Percentiles rank a stretch among this genome's conserved stretches.
Evolutionary conservation across 2,797 vertebrate species (phyloP).

Genomic region (Clarias pachynema): DNA sequence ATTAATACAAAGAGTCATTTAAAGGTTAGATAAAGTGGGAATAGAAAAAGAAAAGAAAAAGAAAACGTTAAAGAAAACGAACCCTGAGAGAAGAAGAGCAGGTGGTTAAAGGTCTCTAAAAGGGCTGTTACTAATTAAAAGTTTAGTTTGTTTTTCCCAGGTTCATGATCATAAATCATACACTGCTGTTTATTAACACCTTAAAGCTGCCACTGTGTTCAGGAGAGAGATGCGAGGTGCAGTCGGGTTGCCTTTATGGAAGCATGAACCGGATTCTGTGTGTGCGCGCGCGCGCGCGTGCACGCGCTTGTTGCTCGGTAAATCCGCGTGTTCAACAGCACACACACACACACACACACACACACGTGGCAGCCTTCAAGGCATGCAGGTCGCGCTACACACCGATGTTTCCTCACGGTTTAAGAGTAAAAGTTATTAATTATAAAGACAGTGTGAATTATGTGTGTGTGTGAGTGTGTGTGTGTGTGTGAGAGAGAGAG

Average conservation of each 20-base stretch:
- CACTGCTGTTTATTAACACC: not conserved
- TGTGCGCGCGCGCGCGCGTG: not conserved
- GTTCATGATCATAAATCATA: not conserved
- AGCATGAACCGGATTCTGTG: not conserved
- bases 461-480: not conserved
- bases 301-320: slow-evolving; percentile 50
- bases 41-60: too few species aligned
- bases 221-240: too few species aligned
- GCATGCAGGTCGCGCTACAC: not conserved
- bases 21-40: not conserved
- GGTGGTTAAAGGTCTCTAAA: not conserved
- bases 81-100: not conserved
- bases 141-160: not conserved
- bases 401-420: not conserved
- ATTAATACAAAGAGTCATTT: not conserved
- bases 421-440: not conserved
- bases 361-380: not conserved
- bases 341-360: slow-evolving; percentile 6
- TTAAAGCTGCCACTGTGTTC: not conserved
- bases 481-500: not conserved
- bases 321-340: slow-evolving; percentile 65
- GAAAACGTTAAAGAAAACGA: not conserved
- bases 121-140: not conserved
- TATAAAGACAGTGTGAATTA: not conserved
- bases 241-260: not conserved